A percentile compares a stretch with the other conserved stretches of the same genome.
Evolutionary conservation across 2,797 vertebrate genomes (phyloP).

Genomic region (Lepilemur ruficaudatus): DNA sequence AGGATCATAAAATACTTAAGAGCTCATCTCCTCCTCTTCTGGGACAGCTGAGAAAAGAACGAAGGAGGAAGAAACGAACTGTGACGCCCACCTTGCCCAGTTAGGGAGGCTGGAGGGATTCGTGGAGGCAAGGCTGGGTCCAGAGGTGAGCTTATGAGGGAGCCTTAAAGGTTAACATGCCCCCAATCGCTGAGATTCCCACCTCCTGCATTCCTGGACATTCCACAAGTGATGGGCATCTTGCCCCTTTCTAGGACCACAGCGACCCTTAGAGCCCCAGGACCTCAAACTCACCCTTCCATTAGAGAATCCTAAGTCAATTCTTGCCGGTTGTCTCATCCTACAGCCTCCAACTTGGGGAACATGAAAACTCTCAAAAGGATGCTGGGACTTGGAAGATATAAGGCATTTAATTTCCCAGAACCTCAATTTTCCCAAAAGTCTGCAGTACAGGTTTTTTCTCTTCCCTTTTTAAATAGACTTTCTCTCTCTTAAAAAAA

Average conservation of each 20-base stretch:
- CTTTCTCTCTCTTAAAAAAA: neutral
- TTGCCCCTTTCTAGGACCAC: neutral
- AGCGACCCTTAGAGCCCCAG: neutral
- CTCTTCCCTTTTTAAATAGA: neutral
- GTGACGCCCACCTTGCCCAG: neutral
- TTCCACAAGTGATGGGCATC: neutral
- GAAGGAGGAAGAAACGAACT: neutral
- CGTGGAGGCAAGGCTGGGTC: neutral
- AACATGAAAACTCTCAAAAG: neutral
- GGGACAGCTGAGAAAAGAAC: neutral
- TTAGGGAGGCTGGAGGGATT: neutral
- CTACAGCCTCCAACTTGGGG: slow-evolving; percentile 1
- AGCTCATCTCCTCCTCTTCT: neutral
- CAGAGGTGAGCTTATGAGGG: neutral
- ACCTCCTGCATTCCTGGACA: neutral
- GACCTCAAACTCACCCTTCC: neutral
- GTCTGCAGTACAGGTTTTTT: neutral
- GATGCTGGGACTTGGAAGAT: neutral
- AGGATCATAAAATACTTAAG: neutral
- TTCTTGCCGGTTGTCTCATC: neutral
- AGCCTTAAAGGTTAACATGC: neutral
- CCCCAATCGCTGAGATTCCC: neutral
- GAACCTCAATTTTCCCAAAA: neutral
- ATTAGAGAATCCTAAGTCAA: neutral
- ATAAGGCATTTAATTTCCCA: neutral